Evolutionary conservation across 2,113 vertebrate species (phyloP).

Genomic region (Gymnobelideus leadbeateri): DNA sequence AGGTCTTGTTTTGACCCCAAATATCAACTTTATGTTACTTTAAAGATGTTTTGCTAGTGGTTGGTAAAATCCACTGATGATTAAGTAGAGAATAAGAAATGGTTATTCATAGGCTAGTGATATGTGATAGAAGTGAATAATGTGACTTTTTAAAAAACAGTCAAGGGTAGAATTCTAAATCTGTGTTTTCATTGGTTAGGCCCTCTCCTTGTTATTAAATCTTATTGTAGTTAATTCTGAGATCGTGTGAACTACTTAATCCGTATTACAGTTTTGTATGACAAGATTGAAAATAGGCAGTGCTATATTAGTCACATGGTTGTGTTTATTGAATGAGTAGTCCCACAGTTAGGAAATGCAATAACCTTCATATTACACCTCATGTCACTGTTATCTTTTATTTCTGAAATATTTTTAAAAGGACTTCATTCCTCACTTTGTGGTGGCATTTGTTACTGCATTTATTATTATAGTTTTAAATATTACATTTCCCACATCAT

Average conservation of each 20-base stretch:
- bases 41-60: background rate
- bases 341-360: conserved; percentile 22
- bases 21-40: background rate
- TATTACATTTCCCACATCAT: background rate
- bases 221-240: background rate
- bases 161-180: background rate
- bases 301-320: conserved; percentile 15
- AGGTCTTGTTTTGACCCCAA: conserved; percentile 53
- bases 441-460: background rate
- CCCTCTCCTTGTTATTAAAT: background rate
- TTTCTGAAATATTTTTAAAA: conserved; percentile 35
- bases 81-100: background rate
- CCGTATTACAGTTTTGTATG: background rate
- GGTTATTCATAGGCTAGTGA: background rate
- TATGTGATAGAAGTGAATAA: background rate
- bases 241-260: background rate
- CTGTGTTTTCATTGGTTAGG: background rate
- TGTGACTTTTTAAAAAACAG: background rate
- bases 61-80: too few species aligned
- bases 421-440: background rate
- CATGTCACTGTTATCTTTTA: conserved; percentile 10
- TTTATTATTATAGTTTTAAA: conserved; percentile 25
- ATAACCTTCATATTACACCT: background rate
- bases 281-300: conserved; percentile 9
- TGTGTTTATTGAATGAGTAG: conserved; percentile 12